Evolutionary conservation across 2,888 invertebrate genomes (phyloP), one percentile per base, ranked within the genome.

Genomic region (Pristionchus maxplancki): DNA sequence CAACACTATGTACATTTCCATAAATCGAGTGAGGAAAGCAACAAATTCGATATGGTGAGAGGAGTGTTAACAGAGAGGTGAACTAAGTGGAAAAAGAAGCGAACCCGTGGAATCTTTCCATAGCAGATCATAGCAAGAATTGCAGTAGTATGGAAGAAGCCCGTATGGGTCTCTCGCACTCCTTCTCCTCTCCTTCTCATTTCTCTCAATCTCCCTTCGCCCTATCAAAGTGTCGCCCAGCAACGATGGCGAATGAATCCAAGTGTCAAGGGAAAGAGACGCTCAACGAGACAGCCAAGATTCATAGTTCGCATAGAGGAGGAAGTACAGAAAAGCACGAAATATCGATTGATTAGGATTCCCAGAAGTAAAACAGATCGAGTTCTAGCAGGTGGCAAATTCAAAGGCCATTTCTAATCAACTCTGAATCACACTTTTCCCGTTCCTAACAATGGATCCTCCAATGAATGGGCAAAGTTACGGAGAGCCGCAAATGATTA

Each of bases 171-270:
- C 31, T 67, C 64, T 67, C 64, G 8, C 64, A 17, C 34, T 31
- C 64, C 13, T 34, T 28, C 31, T 31, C 17, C 17, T 34, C 31
- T 11, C 37, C 71, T 37, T 37, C 24, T 15, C 20, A 34, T 37
- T 34, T 71, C 71, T 71, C 71, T 28, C 28, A 6, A 8, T 28
- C n/a, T 64, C 6, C 6, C 62, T 71, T 71, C 37, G 71, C 71
- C 37, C 71, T 37, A 37, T 71, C 37, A 71, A 40, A 37, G 37
- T 24, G 71, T 71, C 71, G 34, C 71, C 71, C 71, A 71, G 71
- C 71, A 71, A 71, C 71, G 71, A 71, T 24, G 20, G 58, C 58
- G 50, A 71, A 15, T 71, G 71, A 71, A 71, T 20, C 71, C 71
- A 31, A 31, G 31, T 9, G 15, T 31, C 20, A 71, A 37, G 71